These are phyloP conservation scores for Drosophila tripunctata DNA, from an alignment of 2,888 invertebrate genomes.

Conservation along the genomic window DNA sequence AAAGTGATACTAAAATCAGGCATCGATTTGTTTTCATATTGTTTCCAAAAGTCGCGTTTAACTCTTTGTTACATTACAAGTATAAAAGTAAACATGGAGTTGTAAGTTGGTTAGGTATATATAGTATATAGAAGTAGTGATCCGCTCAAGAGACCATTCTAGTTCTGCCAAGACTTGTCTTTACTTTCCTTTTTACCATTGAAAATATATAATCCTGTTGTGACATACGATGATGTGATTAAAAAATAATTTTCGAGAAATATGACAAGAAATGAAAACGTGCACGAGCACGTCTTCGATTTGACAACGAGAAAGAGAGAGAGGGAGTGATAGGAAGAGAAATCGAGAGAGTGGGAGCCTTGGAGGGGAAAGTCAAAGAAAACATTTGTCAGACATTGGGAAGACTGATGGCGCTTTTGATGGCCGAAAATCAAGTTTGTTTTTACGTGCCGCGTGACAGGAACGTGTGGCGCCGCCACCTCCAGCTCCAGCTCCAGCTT, in stretches of 20 bases:
- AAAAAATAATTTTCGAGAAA: conserved; percentile 74
- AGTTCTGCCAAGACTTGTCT: background rate
- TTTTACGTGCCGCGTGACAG: conserved; percentile 71
- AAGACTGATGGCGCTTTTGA: conserved; percentile 79
- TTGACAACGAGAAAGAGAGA: conserved; percentile 16
- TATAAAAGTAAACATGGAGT: background rate
- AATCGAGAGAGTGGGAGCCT: background rate
- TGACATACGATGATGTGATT: conserved; percentile 55
- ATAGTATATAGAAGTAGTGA: too few relatives aligned
- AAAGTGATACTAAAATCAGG: conserved; percentile 36
- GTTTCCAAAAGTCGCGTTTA: too few relatives aligned
- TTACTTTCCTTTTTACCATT: background rate
- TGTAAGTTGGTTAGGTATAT: too few relatives aligned
- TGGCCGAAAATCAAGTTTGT: conserved; percentile 80
- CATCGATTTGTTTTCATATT: conserved; percentile 1
- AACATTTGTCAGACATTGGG: conserved; percentile 71
- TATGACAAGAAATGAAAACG: conserved; percentile 50
- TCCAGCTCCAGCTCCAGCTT: background rate
- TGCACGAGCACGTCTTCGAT: conserved; percentile 62
- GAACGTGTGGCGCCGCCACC: conserved; percentile 31
- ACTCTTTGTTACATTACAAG: too few relatives aligned
- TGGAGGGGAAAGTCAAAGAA: conserved; percentile 61
- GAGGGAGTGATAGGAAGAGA: conserved; percentile 1
- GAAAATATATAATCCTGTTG: background rate
- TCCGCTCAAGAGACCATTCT: too few relatives aligned